phyloP scores from a whole-genome alignment of 2,113 vertebrate species.

The Podilymbus podiceps region DNA sequence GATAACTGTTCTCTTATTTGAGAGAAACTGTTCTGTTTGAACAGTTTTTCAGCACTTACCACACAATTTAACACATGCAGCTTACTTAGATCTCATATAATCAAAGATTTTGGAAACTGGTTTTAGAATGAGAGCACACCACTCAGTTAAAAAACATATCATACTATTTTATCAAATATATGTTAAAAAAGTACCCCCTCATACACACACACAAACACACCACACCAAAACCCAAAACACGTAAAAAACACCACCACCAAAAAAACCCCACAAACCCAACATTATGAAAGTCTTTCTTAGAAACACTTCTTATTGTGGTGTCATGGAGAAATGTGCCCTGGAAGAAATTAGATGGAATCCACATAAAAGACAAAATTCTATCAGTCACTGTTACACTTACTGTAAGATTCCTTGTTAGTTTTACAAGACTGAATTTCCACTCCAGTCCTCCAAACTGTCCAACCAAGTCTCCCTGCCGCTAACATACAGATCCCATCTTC shows the following conservation, averaged over 20 bases:
- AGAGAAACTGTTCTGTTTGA: background rate
- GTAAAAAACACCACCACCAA: too few relatives aligned
- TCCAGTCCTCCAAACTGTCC: background rate
- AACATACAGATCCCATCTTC: background rate
- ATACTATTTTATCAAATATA: background rate
- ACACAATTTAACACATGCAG: background rate
- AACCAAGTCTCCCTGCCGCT: background rate
- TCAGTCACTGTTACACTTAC: background rate
- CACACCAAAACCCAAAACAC: too few relatives aligned
- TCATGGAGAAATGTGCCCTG: background rate
- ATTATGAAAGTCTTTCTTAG: background rate
- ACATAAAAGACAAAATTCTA: background rate
- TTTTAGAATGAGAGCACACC: background rate
- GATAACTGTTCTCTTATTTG: background rate
- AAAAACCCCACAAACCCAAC: background rate
- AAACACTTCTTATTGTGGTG: background rate
- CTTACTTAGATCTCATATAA: background rate
- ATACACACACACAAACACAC: too few relatives aligned
- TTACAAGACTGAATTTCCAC: background rate
- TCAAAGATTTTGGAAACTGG: background rate
- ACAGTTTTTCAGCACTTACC: background rate
- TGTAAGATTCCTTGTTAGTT: background rate
- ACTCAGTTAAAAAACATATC: background rate
- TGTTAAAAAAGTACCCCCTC: background rate
- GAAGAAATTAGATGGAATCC: background rate